Evolutionary conservation across 2,888 invertebrate genomes (phyloP).

Genomic region (Tillus elongatus): DNA sequence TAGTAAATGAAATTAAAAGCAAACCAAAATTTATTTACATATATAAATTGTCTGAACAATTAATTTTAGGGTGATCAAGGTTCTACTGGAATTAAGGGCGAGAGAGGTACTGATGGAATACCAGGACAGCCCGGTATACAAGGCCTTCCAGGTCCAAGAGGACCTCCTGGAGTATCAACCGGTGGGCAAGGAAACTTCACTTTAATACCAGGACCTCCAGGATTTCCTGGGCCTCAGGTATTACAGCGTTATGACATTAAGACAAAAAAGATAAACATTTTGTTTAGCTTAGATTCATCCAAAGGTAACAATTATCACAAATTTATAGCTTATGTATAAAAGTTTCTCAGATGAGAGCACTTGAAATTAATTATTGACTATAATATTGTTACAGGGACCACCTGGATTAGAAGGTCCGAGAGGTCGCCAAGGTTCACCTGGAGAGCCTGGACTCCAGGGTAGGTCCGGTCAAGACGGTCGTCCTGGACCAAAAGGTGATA

Average conservation of each 20-base stretch:
- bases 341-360: too few relatives aligned
- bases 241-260: too few relatives aligned
- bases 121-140: constrained; percentile 32
- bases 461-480: too few relatives aligned
- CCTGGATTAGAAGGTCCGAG: constrained; percentile 17
- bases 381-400: constrained; percentile 6
- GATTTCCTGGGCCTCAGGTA: constrained; percentile 18
- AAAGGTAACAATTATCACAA: constrained; percentile 3
- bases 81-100: constrained; percentile 41
- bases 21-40: constrained; percentile 11
- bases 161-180: constrained; percentile 19
- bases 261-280: too few relatives aligned
- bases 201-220: constrained; percentile 21
- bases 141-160: constrained; percentile 22
- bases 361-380: too few relatives aligned
- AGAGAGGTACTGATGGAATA: constrained; percentile 25
- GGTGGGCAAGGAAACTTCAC: constrained; percentile 15
- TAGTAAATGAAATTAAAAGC: constrained; percentile 36
- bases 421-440: constrained; percentile 38
- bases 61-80: constrained; percentile 34
- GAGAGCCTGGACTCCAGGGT: constrained; percentile 25
- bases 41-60: too few relatives aligned
- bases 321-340: background rate
- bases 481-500: constrained; percentile 24
- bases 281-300: too few relatives aligned